Conservation (phyloP, 2,797 vertebrate genomes). For the Dermochelys coriacea region DNA sequence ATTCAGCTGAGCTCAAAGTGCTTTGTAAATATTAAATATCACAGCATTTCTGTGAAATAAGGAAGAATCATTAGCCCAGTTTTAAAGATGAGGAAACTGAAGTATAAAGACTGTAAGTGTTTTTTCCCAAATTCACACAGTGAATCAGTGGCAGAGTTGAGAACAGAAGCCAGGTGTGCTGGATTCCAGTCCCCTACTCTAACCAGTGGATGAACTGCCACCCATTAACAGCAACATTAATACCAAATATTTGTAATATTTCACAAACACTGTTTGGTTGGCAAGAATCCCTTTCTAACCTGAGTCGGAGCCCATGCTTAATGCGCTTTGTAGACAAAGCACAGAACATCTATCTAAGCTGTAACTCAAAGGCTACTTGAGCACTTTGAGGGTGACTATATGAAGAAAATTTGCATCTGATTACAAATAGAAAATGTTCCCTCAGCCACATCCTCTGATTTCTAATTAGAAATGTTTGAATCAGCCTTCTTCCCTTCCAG, state of each 20-base stretch:
- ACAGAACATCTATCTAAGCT: background rate
- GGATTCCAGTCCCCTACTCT: background rate
- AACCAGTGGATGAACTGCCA: background rate
- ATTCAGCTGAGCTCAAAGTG: background rate
- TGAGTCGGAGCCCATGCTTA: background rate
- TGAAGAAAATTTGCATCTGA: no score
- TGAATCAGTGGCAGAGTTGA: background rate
- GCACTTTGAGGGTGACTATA: no score
- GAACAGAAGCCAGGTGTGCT: background rate
- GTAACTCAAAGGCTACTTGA: background rate
- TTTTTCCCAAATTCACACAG: background rate
- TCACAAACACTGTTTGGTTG: background rate
- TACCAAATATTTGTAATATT: rapidly evolving
- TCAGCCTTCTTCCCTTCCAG: no score
- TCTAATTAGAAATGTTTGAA: no score
- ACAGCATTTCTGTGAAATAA: background rate
- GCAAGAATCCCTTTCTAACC: background rate
- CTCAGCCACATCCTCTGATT: no score
- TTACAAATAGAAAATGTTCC: no score
- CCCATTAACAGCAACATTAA: background rate
- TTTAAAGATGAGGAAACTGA: background rate
- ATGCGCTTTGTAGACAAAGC: background rate
- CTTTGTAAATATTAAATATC: background rate
- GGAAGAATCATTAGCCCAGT: background rate
- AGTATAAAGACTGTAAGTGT: background rate